These are phyloP conservation scores for Andrena praecox DNA, from an alignment of 2,888 invertebrate species.

Conservation along the genomic window DNA sequence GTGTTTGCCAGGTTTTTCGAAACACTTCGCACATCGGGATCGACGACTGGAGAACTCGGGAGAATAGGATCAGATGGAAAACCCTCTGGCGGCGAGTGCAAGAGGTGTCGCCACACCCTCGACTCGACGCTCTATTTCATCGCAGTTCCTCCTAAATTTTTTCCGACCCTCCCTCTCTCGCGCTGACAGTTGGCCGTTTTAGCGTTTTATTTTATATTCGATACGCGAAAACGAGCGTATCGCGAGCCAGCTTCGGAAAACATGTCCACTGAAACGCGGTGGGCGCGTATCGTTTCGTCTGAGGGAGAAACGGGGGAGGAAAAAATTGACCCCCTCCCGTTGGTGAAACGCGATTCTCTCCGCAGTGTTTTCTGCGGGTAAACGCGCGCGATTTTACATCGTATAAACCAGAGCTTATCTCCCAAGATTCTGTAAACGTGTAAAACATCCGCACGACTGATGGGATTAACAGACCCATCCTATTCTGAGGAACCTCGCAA, in stretches of 20 bases:
- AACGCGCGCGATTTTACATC: slow-evolving; percentile 24
- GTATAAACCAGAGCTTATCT: slow-evolving; percentile 6
- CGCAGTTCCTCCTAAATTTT: slow-evolving; percentile 35
- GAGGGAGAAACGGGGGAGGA: background rate
- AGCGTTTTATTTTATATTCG: slow-evolving; percentile 48
- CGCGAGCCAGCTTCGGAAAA: slow-evolving; percentile 50
- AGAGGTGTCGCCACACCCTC: slow-evolving; percentile 2
- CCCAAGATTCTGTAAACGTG: slow-evolving; percentile 30
- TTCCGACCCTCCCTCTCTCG: slow-evolving; percentile 6
- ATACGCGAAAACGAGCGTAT: slow-evolving; percentile 45
- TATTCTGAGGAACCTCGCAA: background rate
- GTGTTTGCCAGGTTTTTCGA: too few relatives aligned
- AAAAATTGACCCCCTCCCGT: slow-evolving; percentile 20
- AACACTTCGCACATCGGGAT: background rate
- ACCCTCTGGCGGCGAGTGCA: background rate
- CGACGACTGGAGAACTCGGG: background rate
- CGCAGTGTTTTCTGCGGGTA: slow-evolving; percentile 13
- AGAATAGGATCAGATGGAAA: background rate
- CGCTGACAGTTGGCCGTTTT: slow-evolving; percentile 1
- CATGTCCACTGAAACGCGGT: slow-evolving; percentile 11
- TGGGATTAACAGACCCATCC: slow-evolving; percentile 13
- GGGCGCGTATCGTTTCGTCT: slow-evolving; percentile 38
- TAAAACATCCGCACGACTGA: background rate
- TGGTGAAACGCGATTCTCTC: slow-evolving; percentile 37
- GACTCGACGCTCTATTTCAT: slow-evolving; percentile 25